Percentiles rank a stretch among this genome's conserved stretches.
Evolutionary conservation across 2,797 vertebrate genomes (phyloP).

Genomic region (Tapera naevia): DNA sequence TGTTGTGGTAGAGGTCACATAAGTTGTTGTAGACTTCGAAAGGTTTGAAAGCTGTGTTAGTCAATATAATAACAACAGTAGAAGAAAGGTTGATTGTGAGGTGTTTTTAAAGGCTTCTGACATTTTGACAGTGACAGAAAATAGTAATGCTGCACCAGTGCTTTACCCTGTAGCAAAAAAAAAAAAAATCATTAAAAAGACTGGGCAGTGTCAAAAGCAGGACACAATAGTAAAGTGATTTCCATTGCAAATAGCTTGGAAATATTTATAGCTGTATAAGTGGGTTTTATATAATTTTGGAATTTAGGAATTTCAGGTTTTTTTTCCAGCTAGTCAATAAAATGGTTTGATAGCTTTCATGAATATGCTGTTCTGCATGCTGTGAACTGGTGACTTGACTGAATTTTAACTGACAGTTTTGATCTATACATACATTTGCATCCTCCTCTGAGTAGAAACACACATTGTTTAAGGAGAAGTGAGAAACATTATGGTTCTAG

Average conservation of each 20-base stretch:
- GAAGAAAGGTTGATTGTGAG: not conserved
- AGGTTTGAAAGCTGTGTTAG: not conserved
- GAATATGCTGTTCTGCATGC: not conserved
- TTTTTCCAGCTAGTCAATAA: not conserved
- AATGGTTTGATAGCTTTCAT: not conserved
- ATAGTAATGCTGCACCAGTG: not conserved
- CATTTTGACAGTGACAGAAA: not conserved
- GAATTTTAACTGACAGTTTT: not conserved
- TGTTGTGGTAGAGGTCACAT: not conserved
- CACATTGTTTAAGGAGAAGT: not conserved
- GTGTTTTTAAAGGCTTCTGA: not conserved
- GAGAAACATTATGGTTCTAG: not conserved
- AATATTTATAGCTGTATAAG: constrained; percentile 1
- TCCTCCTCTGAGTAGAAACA: not conserved
- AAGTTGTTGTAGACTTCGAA: not conserved
- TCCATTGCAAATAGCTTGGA: constrained; percentile 5
- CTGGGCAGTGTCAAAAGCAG: not conserved
- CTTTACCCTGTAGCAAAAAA: not conserved
- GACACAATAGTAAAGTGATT: constrained; percentile 1
- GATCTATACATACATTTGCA: not conserved
- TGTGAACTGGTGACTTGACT: not conserved
- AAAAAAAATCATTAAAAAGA: not conserved
- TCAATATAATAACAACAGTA: not conserved
- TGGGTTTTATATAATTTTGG: not conserved
- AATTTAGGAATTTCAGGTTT: not conserved